phyloP scores from a whole-genome alignment of 2,888 invertebrate genomes.

The Entomobrya proxima region DNA sequence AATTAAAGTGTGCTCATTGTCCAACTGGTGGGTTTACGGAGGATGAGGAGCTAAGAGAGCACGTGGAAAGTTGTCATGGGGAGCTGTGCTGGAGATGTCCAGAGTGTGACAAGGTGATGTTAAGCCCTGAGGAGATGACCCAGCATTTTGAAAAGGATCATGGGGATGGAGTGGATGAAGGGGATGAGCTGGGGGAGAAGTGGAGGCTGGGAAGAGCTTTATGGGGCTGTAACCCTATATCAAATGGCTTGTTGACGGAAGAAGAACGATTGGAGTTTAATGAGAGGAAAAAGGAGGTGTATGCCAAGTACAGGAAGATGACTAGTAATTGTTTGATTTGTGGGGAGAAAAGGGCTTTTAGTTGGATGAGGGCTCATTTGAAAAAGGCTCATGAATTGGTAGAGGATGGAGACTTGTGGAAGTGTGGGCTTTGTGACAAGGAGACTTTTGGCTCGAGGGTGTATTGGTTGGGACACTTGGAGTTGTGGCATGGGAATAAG shows the following conservation, averaged over 20 bases:
- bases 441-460: background rate
- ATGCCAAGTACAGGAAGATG: background rate
- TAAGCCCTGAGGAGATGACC: background rate
- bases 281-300: background rate
- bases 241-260: no score
- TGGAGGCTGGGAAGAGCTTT: background rate
- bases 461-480: background rate
- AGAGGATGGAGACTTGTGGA: background rate
- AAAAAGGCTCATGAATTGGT: no score
- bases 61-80: background rate
- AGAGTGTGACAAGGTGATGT: background rate
- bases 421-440: background rate
- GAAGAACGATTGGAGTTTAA: background rate
- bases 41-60: background rate
- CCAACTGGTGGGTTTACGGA: background rate
- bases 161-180: background rate
- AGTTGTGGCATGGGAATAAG: background rate
- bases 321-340: background rate
- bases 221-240: no score
- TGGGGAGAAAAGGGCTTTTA: background rate
- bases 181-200: background rate
- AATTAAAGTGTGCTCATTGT: background rate
- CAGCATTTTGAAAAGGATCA: slow-evolving; percentile 1
- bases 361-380: no score
- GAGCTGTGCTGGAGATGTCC: background rate